A percentile compares a stretch with the other conserved stretches of the same genome.
Conservation (phyloP, 2,888 invertebrate genomes). For the Plebejus argus region DNA sequence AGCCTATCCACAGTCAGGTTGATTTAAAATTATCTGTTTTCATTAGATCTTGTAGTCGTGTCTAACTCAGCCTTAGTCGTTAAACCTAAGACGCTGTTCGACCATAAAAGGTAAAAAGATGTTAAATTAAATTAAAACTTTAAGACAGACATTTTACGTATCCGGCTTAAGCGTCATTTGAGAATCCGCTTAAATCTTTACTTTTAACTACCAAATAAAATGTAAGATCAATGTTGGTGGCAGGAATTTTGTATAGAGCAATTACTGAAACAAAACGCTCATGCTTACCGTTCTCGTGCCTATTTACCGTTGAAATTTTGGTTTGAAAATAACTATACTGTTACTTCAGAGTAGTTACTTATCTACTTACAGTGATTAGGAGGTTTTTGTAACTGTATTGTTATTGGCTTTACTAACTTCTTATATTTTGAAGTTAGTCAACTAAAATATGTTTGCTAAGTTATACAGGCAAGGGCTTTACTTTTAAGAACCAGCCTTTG, state of each 20-base stretch:
- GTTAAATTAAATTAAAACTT: constrained; percentile 8
- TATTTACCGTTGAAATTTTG: too few species aligned
- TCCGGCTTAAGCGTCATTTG: background rate
- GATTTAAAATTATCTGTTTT: constrained; percentile 14
- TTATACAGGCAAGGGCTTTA: too few species aligned
- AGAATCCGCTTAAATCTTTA: background rate
- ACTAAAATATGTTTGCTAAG: too few species aligned
- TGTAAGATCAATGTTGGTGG: background rate
- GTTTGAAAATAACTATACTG: too few species aligned
- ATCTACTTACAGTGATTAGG: too few species aligned
- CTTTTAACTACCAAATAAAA: background rate
- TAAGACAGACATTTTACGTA: background rate
- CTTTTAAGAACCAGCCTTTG: too few species aligned
- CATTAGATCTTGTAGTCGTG: constrained; percentile 39
- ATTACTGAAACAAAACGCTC: background rate
- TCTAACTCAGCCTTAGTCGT: constrained; percentile 44
- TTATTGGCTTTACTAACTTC: too few species aligned
- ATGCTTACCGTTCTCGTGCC: too few species aligned
- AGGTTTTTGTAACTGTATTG: too few species aligned
- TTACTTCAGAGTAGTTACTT: too few species aligned
- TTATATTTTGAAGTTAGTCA: too few species aligned
- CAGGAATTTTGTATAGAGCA: too few species aligned
- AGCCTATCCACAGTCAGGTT: constrained; percentile 1
- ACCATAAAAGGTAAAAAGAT: constrained; percentile 24
- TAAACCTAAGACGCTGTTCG: constrained; percentile 22